Base-by-base conservation (phyloP, 2,888 invertebrate species). In the Tethea ocularis region DNA sequence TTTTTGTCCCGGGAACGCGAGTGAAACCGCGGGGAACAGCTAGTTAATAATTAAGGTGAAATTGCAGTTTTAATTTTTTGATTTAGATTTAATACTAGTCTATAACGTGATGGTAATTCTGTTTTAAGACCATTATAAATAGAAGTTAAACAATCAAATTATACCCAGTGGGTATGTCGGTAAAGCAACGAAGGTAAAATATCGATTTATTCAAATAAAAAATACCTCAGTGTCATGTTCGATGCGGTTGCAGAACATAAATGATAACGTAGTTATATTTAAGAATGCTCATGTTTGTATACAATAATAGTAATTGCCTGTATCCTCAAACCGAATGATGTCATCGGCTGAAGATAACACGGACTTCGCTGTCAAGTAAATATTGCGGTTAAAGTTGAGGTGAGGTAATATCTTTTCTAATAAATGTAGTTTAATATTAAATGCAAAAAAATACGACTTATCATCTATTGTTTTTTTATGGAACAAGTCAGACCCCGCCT, bases 11-110 rank as follows among this genome's bases (percentile, higher is more conserved):
- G n/a, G n/a, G n/a, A n/a, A n/a, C n/a, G n/a, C n/a, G n/a, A n/a
- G n/a, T n/a, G n/a, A n/a, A n/a, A n/a, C n/a, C n/a, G n/a, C n/a
- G n/a, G n/a, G n/a, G n/a, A n/a, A n/a, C n/a, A n/a, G n/a, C n/a
- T n/a, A n/a, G n/a, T n/a, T n/a, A n/a, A n/a, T n/a, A 51, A 36
- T 7, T 33, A 57, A 59, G 53, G 54, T 22, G 36, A 51, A 61
- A 61, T 57, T 56, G 54, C 56, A 54, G 51, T 57, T 57, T 52
- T 20, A 23, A 26, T 20, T 17, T 41, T 10, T 38, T 38, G 13
- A 13, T 10, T 3, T n/a, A n/a, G 38, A n/a, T 33, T 33, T 33
- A 4, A 13, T 13, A 7, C 24, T 24, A 24, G 24, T 24, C 24
- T 24, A 24, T n/a, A n/a, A n/a, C n/a, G n/a, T n/a, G n/a, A n/a